Percentiles rank a stretch among this genome's conserved stretches.
Evolutionary conservation across 53 echinoderm and acorn worm species (phyloP).

Genomic region (Arbacia lixula): DNA sequence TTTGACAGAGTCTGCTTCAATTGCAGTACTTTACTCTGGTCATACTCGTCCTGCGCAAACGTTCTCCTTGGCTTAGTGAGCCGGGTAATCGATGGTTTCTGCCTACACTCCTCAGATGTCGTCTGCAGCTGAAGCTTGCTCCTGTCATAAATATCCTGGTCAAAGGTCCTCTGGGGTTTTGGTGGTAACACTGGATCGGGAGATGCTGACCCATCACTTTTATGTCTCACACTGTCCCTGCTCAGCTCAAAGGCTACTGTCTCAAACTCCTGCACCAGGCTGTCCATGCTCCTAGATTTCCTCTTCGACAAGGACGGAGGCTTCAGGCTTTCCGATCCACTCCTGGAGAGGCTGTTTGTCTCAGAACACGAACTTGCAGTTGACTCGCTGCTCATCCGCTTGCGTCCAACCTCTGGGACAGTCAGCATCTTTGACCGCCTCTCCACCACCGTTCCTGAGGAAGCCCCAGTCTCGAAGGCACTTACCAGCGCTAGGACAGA

Average conservation of each 20-base stretch:
- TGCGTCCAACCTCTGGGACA: constrained; percentile 2
- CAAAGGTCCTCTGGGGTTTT: constrained; percentile 70
- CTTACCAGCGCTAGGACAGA: constrained; percentile 46
- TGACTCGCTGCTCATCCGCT: constrained; percentile 12
- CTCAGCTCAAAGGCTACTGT: constrained; percentile 16
- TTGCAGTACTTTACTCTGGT: constrained; percentile 40
- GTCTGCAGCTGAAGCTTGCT: constrained; percentile 23
- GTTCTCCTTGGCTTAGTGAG: constrained; percentile 60
- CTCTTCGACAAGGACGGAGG: neutral
- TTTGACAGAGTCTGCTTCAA: constrained; percentile 36
- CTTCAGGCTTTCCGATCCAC: neutral
- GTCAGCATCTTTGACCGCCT: constrained; percentile 19
- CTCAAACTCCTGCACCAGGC: constrained; percentile 44
- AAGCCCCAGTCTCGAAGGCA: constrained; percentile 27
- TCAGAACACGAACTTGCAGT: neutral
- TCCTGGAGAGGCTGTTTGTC: neutral
- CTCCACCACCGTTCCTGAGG: neutral
- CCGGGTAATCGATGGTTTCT: neutral
- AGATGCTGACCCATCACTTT: neutral
- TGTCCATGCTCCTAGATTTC: constrained; percentile 47
- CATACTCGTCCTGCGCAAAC: constrained; percentile 62
- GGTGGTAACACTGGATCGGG: constrained; percentile 9
- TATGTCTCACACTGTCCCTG: neutral
- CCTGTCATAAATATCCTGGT: constrained; percentile 69
- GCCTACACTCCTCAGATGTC: neutral